phyloP scores from a whole-genome alignment of 2,797 vertebrate genomes.

The Catharus ustulatus region DNA sequence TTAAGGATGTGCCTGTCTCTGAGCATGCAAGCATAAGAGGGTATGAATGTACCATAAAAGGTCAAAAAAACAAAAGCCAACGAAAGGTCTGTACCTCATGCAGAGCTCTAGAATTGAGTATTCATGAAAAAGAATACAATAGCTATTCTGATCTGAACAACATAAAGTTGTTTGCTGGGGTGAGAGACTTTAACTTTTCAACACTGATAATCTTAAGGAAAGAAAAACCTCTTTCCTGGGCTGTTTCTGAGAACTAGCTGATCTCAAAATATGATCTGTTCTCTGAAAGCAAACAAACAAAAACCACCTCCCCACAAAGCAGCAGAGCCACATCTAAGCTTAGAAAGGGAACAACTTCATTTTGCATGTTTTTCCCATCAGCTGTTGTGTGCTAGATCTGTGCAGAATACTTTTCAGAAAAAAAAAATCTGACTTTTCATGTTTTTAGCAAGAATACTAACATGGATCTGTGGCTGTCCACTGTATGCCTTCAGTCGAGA shows the following conservation, averaged over 20 bases:
- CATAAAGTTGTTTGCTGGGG: not conserved
- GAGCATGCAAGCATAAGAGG: not conserved
- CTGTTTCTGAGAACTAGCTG: not conserved
- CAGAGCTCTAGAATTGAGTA: not conserved
- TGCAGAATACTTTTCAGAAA: not conserved
- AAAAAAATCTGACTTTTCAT: not conserved
- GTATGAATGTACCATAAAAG: not conserved
- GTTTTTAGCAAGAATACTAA: not conserved
- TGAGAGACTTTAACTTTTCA: not conserved
- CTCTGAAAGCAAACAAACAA: constrained; percentile 6
- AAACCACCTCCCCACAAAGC: not conserved
- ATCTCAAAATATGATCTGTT: not conserved
- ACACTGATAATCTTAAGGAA: not conserved
- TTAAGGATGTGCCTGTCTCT: not conserved
- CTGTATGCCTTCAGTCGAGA: not conserved
- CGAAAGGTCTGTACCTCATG: not conserved
- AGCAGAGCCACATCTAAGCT: not conserved
- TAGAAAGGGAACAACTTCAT: not conserved
- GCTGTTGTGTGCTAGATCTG: not conserved
- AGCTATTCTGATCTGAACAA: not conserved
- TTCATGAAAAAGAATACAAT: not conserved
- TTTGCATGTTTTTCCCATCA: not conserved
- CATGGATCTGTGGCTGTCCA: not conserved
- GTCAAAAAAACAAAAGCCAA: not conserved
- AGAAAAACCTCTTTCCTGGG: not conserved